Evolutionary conservation across 2,113 vertebrate species (phyloP).

Genomic region (Gopherus flavomarginatus): DNA sequence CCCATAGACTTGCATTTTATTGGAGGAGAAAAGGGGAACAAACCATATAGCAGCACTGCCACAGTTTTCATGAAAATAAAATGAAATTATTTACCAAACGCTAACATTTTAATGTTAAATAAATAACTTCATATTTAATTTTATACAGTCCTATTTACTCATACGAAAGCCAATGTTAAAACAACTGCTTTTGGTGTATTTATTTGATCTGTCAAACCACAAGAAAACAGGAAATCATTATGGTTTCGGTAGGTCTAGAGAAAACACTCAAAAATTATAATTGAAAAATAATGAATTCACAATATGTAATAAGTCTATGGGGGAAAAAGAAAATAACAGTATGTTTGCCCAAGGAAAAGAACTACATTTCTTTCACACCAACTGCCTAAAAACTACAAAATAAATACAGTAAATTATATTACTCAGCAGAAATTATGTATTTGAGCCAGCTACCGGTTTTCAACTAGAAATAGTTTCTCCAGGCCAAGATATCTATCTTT

Average conservation of each 20-base stretch:
- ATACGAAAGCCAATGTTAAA: not conserved
- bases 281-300: not conserved
- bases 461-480: not conserved
- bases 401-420: not conserved
- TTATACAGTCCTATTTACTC: not conserved
- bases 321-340: not conserved
- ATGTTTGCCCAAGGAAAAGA: not conserved
- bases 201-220: not conserved
- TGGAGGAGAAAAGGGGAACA: not conserved
- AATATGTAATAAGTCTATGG: not conserved
- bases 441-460: not conserved
- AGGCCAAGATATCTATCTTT: not conserved
- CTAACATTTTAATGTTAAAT: conserved; percentile 4
- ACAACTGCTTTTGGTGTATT: not conserved
- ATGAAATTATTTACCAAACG: not conserved
- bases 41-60: not conserved
- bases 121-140: not conserved
- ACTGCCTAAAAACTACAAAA: not conserved
- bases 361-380: not conserved
- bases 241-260: not conserved
- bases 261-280: not conserved
- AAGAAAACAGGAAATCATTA: not conserved
- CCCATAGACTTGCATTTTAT: not conserved
- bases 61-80: not conserved
- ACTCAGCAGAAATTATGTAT: not conserved